phyloP scores from a whole-genome alignment of 2,888 invertebrate genomes.

The Agrotis segetum region DNA sequence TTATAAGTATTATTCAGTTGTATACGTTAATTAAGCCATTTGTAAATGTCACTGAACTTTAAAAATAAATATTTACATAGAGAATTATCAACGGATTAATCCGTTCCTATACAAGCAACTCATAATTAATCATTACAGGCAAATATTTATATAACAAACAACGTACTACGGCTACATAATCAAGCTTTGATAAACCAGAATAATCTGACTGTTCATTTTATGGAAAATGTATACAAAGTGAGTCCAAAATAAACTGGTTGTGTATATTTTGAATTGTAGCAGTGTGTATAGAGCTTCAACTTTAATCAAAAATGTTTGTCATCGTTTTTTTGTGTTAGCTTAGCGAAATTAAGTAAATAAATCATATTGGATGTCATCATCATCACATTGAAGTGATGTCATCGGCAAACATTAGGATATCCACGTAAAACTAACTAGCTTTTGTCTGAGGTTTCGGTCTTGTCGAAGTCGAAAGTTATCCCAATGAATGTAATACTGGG shows the following conservation, averaged over 20 bases:
- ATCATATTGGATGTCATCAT: background rate
- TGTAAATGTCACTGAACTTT: conserved; percentile 18
- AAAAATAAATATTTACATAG: conserved; percentile 8
- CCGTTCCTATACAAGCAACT: background rate
- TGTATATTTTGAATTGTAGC: no score
- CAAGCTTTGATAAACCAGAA: no score
- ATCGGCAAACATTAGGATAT: background rate
- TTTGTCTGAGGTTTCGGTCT: no score
- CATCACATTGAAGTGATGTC: conserved; percentile 22
- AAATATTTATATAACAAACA: conserved; percentile 21
- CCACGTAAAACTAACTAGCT: background rate
- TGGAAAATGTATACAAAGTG: no score
- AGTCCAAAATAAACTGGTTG: no score
- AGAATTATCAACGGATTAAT: conserved; percentile 9
- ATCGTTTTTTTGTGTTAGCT: conserved; percentile 18
- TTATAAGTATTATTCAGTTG: background rate
- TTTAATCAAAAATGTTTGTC: conserved; percentile 2
- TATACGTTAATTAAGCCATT: background rate
- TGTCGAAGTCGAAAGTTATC: no score
- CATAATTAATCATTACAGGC: conserved; percentile 28
- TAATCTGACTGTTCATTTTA: no score
- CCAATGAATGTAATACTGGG: no score
- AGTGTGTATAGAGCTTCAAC: conserved; percentile 7
- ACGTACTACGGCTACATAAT: background rate
- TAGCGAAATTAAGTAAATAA: conserved; percentile 4